phyloP scores from a whole-genome alignment of 2,888 invertebrate genomes.

The Epinotia ramella region DNA sequence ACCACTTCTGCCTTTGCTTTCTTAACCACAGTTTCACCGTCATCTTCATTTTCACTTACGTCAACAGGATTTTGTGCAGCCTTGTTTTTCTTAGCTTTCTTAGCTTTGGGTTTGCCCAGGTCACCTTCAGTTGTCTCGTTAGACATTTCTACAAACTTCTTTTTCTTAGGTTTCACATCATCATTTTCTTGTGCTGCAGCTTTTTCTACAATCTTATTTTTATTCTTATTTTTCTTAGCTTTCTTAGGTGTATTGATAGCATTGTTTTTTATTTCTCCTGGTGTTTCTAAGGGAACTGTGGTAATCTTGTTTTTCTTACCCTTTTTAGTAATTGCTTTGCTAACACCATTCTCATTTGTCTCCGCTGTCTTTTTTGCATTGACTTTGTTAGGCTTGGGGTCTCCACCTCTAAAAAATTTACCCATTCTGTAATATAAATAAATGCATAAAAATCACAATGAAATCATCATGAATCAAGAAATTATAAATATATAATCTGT shows the following conservation, averaged over 20 bases:
- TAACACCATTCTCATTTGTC: background rate
- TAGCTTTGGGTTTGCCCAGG: background rate
- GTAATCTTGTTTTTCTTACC: conserved; percentile 1
- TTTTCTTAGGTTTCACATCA: background rate
- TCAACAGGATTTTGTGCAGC: background rate
- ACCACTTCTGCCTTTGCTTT: background rate
- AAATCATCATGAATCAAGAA: background rate
- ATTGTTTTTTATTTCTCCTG: background rate
- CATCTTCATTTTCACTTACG: background rate
- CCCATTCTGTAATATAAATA: conserved; percentile 23
- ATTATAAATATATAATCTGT: no score
- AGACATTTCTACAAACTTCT: background rate
- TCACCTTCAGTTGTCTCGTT: conserved; percentile 2
- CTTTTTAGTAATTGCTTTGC: background rate
- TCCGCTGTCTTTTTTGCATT: background rate
- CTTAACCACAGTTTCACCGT: background rate
- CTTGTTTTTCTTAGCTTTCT: conserved; percentile 16
- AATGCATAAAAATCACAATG: background rate
- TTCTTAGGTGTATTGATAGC: background rate
- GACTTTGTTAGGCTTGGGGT: background rate
- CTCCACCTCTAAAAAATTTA: conserved; percentile 5
- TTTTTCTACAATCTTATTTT: conserved; percentile 1
- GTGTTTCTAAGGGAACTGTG: background rate
- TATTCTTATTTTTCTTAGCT: conserved; percentile 12
- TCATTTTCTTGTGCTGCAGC: background rate